Percentiles rank a stretch among this genome's conserved stretches.
These are phyloP conservation scores for Athalia cordata DNA, from an alignment of 2,888 invertebrate genomes.

Conservation along the genomic window DNA sequence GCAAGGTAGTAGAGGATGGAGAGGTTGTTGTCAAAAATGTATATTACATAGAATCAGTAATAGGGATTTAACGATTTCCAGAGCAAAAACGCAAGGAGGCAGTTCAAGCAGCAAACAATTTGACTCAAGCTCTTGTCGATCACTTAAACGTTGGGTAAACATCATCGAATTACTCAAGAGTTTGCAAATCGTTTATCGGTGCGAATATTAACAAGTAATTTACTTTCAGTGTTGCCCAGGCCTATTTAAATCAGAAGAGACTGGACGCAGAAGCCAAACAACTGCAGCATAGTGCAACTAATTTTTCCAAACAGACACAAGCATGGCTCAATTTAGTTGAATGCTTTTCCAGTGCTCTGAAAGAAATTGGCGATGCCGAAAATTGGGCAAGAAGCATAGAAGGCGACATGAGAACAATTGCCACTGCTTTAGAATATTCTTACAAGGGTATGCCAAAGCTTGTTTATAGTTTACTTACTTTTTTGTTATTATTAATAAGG, in stretches of 20 bases:
- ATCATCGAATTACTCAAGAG: slow-evolving; percentile 46
- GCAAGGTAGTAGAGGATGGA: slow-evolving; percentile 79
- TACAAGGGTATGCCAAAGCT: slow-evolving; percentile 81
- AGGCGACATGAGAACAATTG: slow-evolving; percentile 94
- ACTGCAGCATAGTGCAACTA: slow-evolving; percentile 93
- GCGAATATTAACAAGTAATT: slow-evolving; percentile 45
- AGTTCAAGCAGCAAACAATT: slow-evolving; percentile 91
- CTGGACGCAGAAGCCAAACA: slow-evolving; percentile 98
- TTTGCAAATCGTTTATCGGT: background rate
- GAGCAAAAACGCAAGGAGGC: slow-evolving; percentile 96
- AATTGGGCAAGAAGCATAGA: slow-evolving; percentile 99
- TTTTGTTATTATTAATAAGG: background rate
- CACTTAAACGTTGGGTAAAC: slow-evolving; percentile 97
- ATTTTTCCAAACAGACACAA: slow-evolving; percentile 96
- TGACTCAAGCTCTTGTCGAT: slow-evolving; percentile 96
- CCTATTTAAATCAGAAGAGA: slow-evolving; percentile 98
- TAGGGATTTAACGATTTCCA: slow-evolving; percentile 72
- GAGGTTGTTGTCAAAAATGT: background rate
- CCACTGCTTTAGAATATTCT: slow-evolving; percentile 93
- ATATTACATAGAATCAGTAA: slow-evolving; percentile 40
- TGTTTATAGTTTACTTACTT: background rate
- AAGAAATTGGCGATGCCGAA: slow-evolving; percentile 99
- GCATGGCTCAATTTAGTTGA: slow-evolving; percentile 97
- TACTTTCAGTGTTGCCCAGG: slow-evolving; percentile 91
- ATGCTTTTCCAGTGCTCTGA: slow-evolving; percentile 89